Percentiles rank a stretch among this genome's conserved stretches.
Conservation (phyloP, 2,113 vertebrate species). For the Anoplopoma fimbria region DNA sequence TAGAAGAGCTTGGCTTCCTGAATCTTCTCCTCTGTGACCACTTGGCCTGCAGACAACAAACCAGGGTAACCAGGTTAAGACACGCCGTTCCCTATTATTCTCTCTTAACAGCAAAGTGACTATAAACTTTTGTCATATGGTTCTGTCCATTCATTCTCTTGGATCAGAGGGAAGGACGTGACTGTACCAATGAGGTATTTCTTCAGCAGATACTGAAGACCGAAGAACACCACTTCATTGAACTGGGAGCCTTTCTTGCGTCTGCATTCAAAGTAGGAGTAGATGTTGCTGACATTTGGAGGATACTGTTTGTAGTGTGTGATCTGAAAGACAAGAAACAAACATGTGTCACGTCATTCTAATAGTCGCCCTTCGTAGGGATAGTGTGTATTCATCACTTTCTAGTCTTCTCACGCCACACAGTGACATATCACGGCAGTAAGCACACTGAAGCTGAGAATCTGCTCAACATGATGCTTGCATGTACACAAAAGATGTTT, state of each 20-base stretch:
- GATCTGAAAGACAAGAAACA: slow-evolving; percentile 68
- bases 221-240: slow-evolving; percentile 84
- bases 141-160: not conserved
- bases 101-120: not conserved
- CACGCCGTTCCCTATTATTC: not conserved
- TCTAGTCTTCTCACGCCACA: not conserved
- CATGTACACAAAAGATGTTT: slow-evolving; percentile 31
- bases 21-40: slow-evolving; percentile 85
- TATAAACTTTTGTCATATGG: not conserved
- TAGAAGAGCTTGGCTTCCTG: slow-evolving; percentile 85
- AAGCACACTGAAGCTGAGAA: not conserved
- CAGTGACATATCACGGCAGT: not conserved
- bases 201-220: slow-evolving; percentile 84
- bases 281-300: slow-evolving; percentile 82
- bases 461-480: not conserved
- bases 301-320: slow-evolving; percentile 87
- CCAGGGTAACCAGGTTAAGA: not conserved
- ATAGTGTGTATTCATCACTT: not conserved
- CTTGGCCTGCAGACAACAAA: slow-evolving; percentile 69
- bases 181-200: slow-evolving; percentile 82
- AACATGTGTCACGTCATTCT: not conserved
- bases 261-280: slow-evolving; percentile 86
- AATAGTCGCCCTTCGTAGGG: not conserved
- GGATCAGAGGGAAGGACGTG: not conserved
- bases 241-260: slow-evolving; percentile 76